Conservation (phyloP, 2,113 vertebrate genomes). For the Antechinus flavipes region DNA sequence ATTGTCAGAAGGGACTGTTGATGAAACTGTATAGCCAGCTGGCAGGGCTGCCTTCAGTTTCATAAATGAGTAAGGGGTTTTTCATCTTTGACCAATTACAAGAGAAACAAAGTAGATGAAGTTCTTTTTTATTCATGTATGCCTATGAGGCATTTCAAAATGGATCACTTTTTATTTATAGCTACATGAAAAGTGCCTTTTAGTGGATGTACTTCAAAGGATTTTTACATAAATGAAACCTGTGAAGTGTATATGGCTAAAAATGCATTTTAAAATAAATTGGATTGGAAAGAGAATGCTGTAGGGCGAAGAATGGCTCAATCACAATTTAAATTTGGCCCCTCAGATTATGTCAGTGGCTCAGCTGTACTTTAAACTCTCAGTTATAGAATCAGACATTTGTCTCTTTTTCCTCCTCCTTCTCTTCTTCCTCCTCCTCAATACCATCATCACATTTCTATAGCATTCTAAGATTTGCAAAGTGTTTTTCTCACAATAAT, state of each 20-base stretch:
- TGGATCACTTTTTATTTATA: constrained; percentile 54
- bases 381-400: not conserved
- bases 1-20: not conserved
- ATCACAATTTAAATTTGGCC: constrained; percentile 39
- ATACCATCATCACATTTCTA: not conserved
- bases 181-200: constrained; percentile 48
- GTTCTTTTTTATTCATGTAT: constrained; percentile 26
- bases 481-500: not conserved
- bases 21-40: constrained; percentile 45
- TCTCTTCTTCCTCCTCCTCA: not conserved
- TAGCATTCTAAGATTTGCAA: not conserved
- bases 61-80: constrained; percentile 43
- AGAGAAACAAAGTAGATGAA: constrained; percentile 43
- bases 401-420: not conserved
- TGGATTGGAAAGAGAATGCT: constrained; percentile 40
- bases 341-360: not conserved
- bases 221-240: constrained; percentile 50
- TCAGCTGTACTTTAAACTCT: not conserved
- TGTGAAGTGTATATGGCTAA: constrained; percentile 27
- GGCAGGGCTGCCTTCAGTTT: accelerated
- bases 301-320: not conserved
- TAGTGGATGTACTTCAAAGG: constrained; percentile 47
- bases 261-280: constrained; percentile 37
- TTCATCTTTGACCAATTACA: constrained; percentile 45
- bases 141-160: constrained; percentile 32